These are phyloP conservation scores for Tetrax tetrax DNA, from an alignment of 2,113 vertebrate species.

Conservation along the genomic window DNA sequence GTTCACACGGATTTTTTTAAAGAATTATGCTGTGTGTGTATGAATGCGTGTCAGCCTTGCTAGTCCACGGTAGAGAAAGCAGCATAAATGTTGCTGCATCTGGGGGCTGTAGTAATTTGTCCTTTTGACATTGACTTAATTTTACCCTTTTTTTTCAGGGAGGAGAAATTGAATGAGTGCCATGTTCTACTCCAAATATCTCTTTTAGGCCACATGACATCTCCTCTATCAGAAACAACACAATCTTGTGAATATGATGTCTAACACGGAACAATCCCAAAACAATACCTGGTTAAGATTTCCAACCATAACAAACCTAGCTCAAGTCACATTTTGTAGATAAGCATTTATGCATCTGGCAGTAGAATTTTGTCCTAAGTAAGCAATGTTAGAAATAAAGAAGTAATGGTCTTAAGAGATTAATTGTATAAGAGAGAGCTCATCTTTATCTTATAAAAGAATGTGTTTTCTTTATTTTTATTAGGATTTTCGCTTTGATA, in stretches of 20 bases:
- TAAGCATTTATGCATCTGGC: neutral
- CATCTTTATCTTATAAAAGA: neutral
- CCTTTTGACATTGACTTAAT: neutral
- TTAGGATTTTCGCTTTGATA: neutral
- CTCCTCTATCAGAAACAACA: neutral
- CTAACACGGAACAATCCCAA: neutral
- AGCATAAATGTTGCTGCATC: neutral
- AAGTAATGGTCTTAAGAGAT: neutral
- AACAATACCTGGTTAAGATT: neutral
- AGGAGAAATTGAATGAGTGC: neutral
- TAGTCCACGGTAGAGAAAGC: neutral
- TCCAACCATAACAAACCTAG: neutral
- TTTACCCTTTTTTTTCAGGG: slow-evolving; percentile 15
- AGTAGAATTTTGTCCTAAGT: neutral
- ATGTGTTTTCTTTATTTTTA: neutral
- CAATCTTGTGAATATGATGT: neutral
- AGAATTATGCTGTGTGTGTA: neutral
- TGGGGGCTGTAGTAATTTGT: neutral
- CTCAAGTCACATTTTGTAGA: neutral
- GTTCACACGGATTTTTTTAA: neutral
- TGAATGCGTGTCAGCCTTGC: neutral
- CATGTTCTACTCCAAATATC: neutral
- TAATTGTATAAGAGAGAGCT: neutral
- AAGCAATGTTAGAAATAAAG: neutral
- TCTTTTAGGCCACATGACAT: neutral